A percentile compares a stretch with the other conserved stretches of the same genome.
Conservation (phyloP, 2,888 invertebrate genomes). For the Xestia rhomboidea region DNA sequence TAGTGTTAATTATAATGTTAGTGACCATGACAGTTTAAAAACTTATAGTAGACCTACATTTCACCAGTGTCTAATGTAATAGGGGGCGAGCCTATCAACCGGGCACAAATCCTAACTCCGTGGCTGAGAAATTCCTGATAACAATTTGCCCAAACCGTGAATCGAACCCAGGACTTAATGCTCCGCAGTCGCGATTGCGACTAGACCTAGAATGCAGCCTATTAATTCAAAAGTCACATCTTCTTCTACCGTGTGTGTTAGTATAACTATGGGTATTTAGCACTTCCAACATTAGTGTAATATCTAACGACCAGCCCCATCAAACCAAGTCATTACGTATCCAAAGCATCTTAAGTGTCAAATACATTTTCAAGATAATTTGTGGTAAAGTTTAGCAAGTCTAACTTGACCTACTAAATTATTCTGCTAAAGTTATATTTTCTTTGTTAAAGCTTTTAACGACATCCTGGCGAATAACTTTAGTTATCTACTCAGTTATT, state of each 20-base stretch:
- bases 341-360: slow-evolving; percentile 55
- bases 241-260: background rate
- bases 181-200: too few species aligned
- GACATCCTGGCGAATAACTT: slow-evolving; percentile 61
- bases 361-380: slow-evolving; percentile 65
- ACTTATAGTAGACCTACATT: too few species aligned
- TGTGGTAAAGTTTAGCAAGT: slow-evolving; percentile 50
- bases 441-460: slow-evolving; percentile 69
- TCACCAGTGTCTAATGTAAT: too few species aligned
- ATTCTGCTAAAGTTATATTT: slow-evolving; percentile 64
- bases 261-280: background rate
- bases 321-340: slow-evolving; percentile 47
- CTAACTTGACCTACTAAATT: slow-evolving; percentile 66
- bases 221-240: background rate
- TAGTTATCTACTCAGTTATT: slow-evolving; percentile 61
- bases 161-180: too few species aligned
- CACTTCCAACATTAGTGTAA: slow-evolving; percentile 20
- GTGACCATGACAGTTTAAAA: too few species aligned
- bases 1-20: too few species aligned
- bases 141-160: too few species aligned
- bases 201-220: too few species aligned
- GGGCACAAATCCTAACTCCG: too few species aligned
- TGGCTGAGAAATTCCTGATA: too few species aligned
- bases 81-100: too few species aligned
- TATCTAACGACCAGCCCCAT: slow-evolving; percentile 41